These are phyloP conservation scores for Panurus biarmicus DNA, from an alignment of 2,113 vertebrate genomes.

Conservation along the genomic window DNA sequence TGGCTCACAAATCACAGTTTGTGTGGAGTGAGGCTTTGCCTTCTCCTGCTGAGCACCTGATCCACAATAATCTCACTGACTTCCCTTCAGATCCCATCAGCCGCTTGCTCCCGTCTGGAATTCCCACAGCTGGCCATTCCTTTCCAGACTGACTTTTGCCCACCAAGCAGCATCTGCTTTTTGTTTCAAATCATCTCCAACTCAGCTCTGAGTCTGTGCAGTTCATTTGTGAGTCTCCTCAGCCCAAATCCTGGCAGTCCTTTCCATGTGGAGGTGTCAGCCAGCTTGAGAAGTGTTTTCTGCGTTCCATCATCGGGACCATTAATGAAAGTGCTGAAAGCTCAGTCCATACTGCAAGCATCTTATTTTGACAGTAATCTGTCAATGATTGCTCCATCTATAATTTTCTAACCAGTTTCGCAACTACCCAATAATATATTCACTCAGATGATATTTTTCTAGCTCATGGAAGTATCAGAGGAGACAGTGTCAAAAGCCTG, in stretches of 20 bases:
- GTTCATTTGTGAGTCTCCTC: not conserved
- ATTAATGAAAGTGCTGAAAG: slow-evolving; percentile 23
- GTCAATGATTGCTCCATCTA: slow-evolving; percentile 35
- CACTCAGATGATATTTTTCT: slow-evolving; percentile 3
- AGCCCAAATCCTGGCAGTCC: not conserved
- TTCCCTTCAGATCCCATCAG: not conserved
- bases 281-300: not conserved
- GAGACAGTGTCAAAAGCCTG: not conserved
- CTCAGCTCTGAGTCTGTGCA: not conserved
- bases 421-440: not conserved
- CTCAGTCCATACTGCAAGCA: not conserved
- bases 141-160: not conserved
- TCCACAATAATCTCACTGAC: not conserved
- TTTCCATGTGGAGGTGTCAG: not conserved
- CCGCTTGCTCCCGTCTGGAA: not conserved
- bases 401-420: slow-evolving; percentile 35
- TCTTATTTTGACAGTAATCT: slow-evolving; percentile 40
- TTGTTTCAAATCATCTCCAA: not conserved
- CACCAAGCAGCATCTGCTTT: not conserved
- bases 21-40: not conserved
- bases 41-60: not conserved
- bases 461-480: not conserved
- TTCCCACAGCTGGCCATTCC: not conserved
- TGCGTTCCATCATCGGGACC: not conserved
- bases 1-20: not conserved